Conservation (phyloP, 2,888 invertebrate genomes). For the Orthosia gothica region DNA sequence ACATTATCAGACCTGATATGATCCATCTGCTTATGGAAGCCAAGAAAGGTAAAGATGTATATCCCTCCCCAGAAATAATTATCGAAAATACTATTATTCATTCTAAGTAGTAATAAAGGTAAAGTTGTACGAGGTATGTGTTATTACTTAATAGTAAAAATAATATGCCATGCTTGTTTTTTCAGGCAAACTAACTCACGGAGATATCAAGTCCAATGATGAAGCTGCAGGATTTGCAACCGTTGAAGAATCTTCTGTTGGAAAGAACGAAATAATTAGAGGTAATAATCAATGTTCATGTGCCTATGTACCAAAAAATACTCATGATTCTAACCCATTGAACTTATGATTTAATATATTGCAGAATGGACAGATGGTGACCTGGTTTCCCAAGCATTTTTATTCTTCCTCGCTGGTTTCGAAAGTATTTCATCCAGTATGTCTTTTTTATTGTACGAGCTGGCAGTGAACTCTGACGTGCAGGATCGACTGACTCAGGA, state of each 20-base stretch:
- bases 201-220: conserved; percentile 70
- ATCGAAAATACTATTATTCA: no score
- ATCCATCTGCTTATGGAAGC: conserved; percentile 79
- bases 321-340: no score
- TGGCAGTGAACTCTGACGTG: conserved; percentile 78
- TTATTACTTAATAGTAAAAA: no score
- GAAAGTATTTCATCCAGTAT: conserved; percentile 77
- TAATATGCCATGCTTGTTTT: neutral
- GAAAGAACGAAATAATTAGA: conserved; percentile 74
- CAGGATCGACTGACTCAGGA: conserved; percentile 78
- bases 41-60: conserved; percentile 78
- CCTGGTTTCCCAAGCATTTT: conserved; percentile 75
- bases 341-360: conserved; percentile 30
- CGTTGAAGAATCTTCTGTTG: conserved; percentile 83
- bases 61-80: no score
- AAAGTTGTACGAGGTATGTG: no score
- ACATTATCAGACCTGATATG: conserved; percentile 89
- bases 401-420: conserved; percentile 80
- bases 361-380: conserved; percentile 75
- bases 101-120: no score
- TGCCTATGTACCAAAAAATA: no score
- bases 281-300: conserved; percentile 63
- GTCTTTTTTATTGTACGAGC: conserved; percentile 76
- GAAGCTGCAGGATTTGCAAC: conserved; percentile 82
- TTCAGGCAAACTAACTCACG: conserved; percentile 71